These are phyloP conservation scores for Cyclophora albipunctata DNA, from an alignment of 2,888 invertebrate species.

Conservation along the genomic window DNA sequence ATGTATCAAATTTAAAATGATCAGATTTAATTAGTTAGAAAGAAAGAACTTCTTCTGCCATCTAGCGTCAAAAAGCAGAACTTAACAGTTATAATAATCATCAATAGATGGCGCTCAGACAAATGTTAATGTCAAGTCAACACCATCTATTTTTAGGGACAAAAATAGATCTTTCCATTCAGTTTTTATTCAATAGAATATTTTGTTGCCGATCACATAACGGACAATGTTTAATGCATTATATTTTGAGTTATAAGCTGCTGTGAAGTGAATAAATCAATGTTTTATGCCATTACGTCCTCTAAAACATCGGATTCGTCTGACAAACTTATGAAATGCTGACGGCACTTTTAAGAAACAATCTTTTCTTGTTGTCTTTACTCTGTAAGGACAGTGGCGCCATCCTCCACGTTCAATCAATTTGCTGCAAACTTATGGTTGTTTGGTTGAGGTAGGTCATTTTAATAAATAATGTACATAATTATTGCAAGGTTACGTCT, in stretches of 20 bases:
- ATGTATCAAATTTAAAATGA: too few species aligned
- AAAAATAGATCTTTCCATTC: constrained; percentile 2
- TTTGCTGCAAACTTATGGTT: neutral
- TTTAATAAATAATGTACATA: constrained; percentile 7
- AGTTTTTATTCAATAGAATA: constrained; percentile 13
- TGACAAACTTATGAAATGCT: neutral
- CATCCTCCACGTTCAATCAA: too few species aligned
- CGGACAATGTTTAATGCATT: constrained; percentile 9
- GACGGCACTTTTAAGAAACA: neutral
- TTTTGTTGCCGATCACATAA: constrained; percentile 2
- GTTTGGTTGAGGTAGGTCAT: constrained; percentile 8
- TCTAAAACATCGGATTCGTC: constrained; percentile 1
- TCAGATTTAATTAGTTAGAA: too few species aligned
- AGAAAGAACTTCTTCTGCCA: neutral
- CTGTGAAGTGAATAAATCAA: constrained; percentile 6
- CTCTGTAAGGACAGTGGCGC: neutral
- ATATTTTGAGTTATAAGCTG: neutral
- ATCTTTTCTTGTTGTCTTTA: neutral
- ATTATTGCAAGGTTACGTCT: constrained; percentile 9
- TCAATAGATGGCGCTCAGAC: neutral
- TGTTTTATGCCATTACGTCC: constrained; percentile 8
- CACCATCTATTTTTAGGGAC: neutral
- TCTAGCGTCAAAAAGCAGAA: constrained; percentile 6
- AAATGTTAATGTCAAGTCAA: neutral
- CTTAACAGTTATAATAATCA: neutral